Conservation (phyloP, 2,113 vertebrate species). For the Carassius carassius region DNA sequence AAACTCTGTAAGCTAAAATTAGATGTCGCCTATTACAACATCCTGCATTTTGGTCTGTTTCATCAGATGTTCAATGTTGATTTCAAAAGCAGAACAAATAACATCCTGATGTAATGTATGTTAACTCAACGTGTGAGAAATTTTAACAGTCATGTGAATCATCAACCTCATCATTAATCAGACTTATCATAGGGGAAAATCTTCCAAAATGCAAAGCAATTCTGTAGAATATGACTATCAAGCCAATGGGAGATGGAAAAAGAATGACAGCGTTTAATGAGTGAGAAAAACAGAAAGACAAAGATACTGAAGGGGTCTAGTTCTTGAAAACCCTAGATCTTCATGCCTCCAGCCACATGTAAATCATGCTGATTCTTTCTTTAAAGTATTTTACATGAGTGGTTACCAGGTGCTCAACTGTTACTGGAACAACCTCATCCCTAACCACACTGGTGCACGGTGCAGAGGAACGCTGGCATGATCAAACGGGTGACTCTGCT, state of each 20-base stretch:
- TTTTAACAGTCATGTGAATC: not conserved
- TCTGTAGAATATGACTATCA: constrained; percentile 6
- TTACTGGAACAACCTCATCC: constrained; percentile 55
- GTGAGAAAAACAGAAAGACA: not conserved
- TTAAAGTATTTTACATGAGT: constrained; percentile 54
- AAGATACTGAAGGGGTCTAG: not conserved
- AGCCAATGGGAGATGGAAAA: not conserved
- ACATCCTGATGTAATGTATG: not conserved
- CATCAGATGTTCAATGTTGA: not conserved
- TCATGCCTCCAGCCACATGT: constrained; percentile 54
- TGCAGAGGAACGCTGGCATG: constrained; percentile 55
- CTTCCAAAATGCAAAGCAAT: constrained; percentile 9
- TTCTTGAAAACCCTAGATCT: constrained; percentile 31
- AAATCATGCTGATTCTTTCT: constrained; percentile 28
- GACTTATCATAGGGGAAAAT: not conserved
- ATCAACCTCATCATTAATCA: constrained; percentile 16
- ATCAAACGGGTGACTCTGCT: constrained; percentile 54
- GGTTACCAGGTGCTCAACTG: constrained; percentile 71
- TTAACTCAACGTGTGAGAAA: constrained; percentile 2
- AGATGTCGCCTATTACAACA: not conserved
- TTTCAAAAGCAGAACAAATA: not conserved
- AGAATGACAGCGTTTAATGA: not conserved
- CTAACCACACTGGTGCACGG: constrained; percentile 62
- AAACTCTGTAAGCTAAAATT: constrained; percentile 1
- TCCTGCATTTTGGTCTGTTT: not conserved